These are phyloP conservation scores for Tachina grossa DNA, from an alignment of 2,888 invertebrate genomes.

Conservation along the genomic window DNA sequence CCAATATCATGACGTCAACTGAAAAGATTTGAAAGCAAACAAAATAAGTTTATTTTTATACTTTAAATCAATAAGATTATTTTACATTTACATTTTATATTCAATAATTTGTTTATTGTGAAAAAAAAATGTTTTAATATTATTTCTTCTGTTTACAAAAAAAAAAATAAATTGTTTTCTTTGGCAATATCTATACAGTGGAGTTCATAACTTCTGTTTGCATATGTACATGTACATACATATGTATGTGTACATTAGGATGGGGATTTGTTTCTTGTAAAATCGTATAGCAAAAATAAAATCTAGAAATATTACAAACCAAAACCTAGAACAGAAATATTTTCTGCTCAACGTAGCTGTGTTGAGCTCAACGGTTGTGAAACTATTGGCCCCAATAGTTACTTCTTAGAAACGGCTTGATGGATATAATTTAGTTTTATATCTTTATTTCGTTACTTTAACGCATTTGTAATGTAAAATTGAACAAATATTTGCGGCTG, in stretches of 20 bases:
- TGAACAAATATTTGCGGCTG: too few relatives aligned
- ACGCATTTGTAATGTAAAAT: too few relatives aligned
- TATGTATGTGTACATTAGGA: not conserved
- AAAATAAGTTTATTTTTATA: slow-evolving; percentile 11
- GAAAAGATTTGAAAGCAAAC: slow-evolving; percentile 24
- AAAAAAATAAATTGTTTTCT: slow-evolving; percentile 23
- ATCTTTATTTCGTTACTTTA: too few relatives aligned
- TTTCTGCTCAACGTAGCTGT: too few relatives aligned
- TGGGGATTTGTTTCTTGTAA: too few relatives aligned
- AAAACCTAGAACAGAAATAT: too few relatives aligned
- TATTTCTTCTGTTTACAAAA: slow-evolving; percentile 34
- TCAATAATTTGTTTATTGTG: slow-evolving; percentile 19
- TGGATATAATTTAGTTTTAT: too few relatives aligned
- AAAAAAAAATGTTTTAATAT: slow-evolving; percentile 1
- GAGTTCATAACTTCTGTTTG: not conserved
- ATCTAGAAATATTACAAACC: too few relatives aligned
- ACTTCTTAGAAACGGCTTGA: too few relatives aligned
- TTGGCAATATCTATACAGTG: not conserved
- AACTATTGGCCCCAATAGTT: too few relatives aligned
- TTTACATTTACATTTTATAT: not conserved
- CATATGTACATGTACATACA: not conserved
- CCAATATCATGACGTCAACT: slow-evolving; percentile 64
- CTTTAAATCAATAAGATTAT: slow-evolving; percentile 3
- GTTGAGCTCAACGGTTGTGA: too few relatives aligned
- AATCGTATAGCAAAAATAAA: too few relatives aligned